Percentiles rank a stretch among this genome's conserved stretches.
Evolutionary conservation across 2,888 invertebrate species (phyloP).

Genomic region (Ochropleura leucogaster): DNA sequence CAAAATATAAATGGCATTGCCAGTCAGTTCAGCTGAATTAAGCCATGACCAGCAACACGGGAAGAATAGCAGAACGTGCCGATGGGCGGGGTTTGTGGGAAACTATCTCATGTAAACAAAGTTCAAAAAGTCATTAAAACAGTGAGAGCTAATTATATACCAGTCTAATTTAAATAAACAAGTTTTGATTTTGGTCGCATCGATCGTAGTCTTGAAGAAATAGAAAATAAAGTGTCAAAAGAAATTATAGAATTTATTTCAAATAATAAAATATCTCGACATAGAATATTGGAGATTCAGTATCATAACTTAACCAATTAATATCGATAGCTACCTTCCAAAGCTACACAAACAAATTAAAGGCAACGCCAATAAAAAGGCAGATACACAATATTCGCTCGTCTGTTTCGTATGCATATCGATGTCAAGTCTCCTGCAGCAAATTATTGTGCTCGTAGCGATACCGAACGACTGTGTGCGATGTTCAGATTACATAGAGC

Average conservation of each 20-base stretch:
- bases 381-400: constrained; percentile 40
- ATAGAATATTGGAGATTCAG: background rate
- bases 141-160: background rate
- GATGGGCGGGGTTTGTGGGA: background rate
- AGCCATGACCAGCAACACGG: background rate
- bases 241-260: background rate
- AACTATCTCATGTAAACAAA: background rate
- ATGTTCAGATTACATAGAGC: constrained; percentile 62
- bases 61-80: background rate
- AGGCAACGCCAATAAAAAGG: constrained; percentile 33
- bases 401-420: constrained; percentile 33
- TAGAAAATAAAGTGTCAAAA: background rate
- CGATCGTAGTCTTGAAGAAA: background rate
- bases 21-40: too few relatives aligned
- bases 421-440: constrained; percentile 50
- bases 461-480: constrained; percentile 40
- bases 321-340: constrained; percentile 6
- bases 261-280: background rate
- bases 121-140: background rate
- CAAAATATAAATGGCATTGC: background rate
- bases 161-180: background rate
- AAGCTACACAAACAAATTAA: constrained; percentile 13
- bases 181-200: background rate
- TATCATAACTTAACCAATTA: background rate
- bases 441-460: constrained; percentile 54